Base-by-base conservation (phyloP, 1,140 invertebrate genomes). In the Littorina saxatilis region DNA sequence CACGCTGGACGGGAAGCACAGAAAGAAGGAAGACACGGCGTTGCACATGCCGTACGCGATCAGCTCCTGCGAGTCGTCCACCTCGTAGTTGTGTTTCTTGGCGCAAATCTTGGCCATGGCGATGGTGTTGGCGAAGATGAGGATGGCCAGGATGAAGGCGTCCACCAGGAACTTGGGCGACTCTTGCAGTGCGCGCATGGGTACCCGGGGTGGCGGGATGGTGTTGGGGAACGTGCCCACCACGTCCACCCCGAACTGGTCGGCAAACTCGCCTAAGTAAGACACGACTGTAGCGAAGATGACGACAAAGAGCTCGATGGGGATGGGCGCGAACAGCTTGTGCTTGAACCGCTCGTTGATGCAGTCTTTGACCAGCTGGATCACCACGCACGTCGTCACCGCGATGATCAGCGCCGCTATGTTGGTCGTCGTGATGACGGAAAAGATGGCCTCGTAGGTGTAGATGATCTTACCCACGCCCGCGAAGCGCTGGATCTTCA, bases 261-360 rank as follows among this genome's bases (percentile, higher is more conserved):
- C 84, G 7, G 89, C 83, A 23, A 94, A 83, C 29, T 90, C 85
- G 0, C 87, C 87, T 35, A 91, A 85, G 76, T 92, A 91, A 0
- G 93, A 93, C 11, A 91, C 82, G 7, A 92, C 47, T 1, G 93
- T 93, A 13, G 88, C 91, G 47, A 93, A 66, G 68, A 93, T 86
- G 20, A 99, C 96, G 0, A 95, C 95, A 7, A 98, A 93, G 79
- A 98, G 93, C 92, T 99, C 97, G 82, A 97, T 96, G 2, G 98
- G 97, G 27, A 98, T 93, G 0, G 97, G 97, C 68, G 98, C 89
- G 35, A 91, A 91, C 17, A 94, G 95, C 68, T 94, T 93, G 90
- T 96, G 96, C 50, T 95, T 95, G 0, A 97, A 91, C 87, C 94
- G 93, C 0, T 96, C 96, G 95, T 98, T 92, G 72, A 98, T 88